Conservation (phyloP, 1,140 invertebrate species). For the Megathymus violae region DNA sequence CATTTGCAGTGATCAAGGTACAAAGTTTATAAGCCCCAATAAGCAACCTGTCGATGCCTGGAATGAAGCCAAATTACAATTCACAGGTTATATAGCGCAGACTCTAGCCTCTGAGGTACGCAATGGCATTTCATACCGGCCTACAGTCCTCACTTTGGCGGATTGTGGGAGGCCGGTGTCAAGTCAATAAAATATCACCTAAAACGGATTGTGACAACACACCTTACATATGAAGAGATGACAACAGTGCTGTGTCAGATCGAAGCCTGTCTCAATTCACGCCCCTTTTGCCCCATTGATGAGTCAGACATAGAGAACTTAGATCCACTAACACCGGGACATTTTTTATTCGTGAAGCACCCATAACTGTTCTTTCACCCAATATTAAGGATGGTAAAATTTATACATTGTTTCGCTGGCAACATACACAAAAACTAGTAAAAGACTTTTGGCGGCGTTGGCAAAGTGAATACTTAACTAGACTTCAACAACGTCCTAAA, state of each 20-base stretch:
- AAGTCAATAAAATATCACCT: conserved; percentile 29
- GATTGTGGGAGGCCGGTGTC: conserved; percentile 31
- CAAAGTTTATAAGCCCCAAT: conserved; percentile 38
- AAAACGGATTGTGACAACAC: conserved; percentile 8
- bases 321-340: conserved; percentile 21
- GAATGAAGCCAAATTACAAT: conserved; percentile 6
- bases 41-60: conserved; percentile 18
- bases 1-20: conserved; percentile 40
- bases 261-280: conserved; percentile 34
- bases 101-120: conserved; percentile 17
- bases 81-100: conserved; percentile 1
- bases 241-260: conserved; percentile 32
- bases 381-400: conserved; percentile 18
- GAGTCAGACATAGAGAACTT: conserved; percentile 14
- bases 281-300: conserved; percentile 14
- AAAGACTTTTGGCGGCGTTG: conserved; percentile 39
- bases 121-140: conserved; percentile 33
- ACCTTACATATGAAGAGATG: conserved; percentile 33
- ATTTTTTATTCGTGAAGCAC: conserved; percentile 32
- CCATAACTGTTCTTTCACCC: conserved; percentile 13
- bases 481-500: conserved; percentile 38
- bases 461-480: conserved; percentile 42
- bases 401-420: conserved; percentile 32
- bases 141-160: conserved; percentile 32
- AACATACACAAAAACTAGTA: conserved; percentile 31